phyloP scores from a whole-genome alignment of 2,113 vertebrate genomes.

The Cryptotis parvus region DNA sequence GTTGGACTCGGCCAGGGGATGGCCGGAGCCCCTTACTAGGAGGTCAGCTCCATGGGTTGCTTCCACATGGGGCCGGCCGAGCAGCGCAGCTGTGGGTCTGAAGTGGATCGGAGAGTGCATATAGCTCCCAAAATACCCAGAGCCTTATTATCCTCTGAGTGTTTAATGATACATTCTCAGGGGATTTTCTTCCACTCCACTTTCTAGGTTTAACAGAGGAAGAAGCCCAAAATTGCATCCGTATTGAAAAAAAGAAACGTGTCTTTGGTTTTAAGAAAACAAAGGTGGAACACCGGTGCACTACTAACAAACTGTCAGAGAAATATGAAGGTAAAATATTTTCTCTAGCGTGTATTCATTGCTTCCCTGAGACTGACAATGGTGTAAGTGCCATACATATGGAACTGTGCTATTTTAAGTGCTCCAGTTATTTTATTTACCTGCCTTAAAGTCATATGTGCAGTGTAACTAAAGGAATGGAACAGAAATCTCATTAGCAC shows the following conservation, averaged over 20 bases:
- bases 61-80: too few species aligned
- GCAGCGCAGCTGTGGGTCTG: too few species aligned
- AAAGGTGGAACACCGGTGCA: slow-evolving; percentile 82
- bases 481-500: slow-evolving; percentile 6
- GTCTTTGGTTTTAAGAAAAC: slow-evolving; percentile 65
- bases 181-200: slow-evolving; percentile 29
- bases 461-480: too few species aligned
- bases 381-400: background rate
- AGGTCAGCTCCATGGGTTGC: too few species aligned
- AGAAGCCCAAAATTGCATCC: slow-evolving; percentile 83
- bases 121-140: background rate
- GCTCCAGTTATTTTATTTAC: background rate
- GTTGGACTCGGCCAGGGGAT: too few species aligned
- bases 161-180: slow-evolving; percentile 38
- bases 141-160: background rate
- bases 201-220: slow-evolving; percentile 88
- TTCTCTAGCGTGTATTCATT: background rate
- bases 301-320: slow-evolving; percentile 86
- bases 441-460: background rate
- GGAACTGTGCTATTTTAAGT: background rate
- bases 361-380: background rate
- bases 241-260: slow-evolving; percentile 79
- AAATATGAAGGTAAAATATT: slow-evolving; percentile 89
- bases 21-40: too few species aligned
- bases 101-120: rapidly evolving